Conservation (phyloP, 1,140 invertebrate species). For the Scaptomyza graminum region DNA sequence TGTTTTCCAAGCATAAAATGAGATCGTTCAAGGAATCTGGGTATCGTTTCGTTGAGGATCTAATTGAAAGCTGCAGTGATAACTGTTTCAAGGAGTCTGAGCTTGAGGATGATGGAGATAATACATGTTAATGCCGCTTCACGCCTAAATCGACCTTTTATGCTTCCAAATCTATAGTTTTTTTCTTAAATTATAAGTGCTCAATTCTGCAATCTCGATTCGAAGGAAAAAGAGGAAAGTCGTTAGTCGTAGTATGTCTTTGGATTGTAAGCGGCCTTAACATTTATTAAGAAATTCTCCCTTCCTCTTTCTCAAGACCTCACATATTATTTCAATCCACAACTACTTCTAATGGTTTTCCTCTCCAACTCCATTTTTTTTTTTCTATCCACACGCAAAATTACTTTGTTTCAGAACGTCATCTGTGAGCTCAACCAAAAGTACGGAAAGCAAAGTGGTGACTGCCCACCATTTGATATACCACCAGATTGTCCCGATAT, state of each 20-base stretch:
- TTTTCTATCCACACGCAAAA: slow-evolving; percentile 3
- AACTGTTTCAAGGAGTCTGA: slow-evolving; percentile 35
- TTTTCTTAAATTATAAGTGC: background rate
- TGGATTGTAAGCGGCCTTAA: slow-evolving; percentile 28
- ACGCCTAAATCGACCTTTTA: slow-evolving; percentile 2
- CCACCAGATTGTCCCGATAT: slow-evolving; percentile 45
- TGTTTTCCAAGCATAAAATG: slow-evolving; percentile 55
- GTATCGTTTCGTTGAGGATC: slow-evolving; percentile 66
- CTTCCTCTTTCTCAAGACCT: slow-evolving; percentile 27
- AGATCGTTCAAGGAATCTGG: slow-evolving; percentile 69
- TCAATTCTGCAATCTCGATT: background rate
- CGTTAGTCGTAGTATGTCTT: slow-evolving; percentile 33
- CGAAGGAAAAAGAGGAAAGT: slow-evolving; percentile 42
- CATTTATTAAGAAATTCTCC: slow-evolving; percentile 2
- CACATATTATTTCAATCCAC: slow-evolving; percentile 27
- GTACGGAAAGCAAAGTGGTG: slow-evolving; percentile 38
- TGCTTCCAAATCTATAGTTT: slow-evolving; percentile 20
- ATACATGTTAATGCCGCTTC: slow-evolving; percentile 22
- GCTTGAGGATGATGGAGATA: slow-evolving; percentile 48
- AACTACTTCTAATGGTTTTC: slow-evolving; percentile 50
- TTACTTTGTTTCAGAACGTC: slow-evolving; percentile 35
- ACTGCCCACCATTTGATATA: slow-evolving; percentile 28
- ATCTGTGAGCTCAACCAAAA: slow-evolving; percentile 59
- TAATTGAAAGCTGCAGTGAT: slow-evolving; percentile 41
- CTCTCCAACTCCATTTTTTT: slow-evolving; percentile 33